Evolutionary conservation across 2,797 vertebrate genomes (phyloP).

Genomic region (Enteromius paludinosus): DNA sequence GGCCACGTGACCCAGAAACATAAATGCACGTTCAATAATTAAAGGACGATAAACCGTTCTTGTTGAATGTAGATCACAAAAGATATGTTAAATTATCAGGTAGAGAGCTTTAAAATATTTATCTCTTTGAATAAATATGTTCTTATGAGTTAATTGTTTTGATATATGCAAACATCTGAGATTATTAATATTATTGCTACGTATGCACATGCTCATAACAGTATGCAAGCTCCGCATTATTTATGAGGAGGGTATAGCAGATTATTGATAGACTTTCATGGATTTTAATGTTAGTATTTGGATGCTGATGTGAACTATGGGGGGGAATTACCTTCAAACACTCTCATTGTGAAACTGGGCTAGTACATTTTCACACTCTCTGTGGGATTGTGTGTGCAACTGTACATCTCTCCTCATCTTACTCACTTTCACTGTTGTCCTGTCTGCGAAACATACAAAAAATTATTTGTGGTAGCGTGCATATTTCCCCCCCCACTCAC

Average conservation of each 20-base stretch:
- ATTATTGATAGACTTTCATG: background rate
- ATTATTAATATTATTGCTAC: background rate
- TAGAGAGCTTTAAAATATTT: background rate
- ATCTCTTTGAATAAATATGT: background rate
- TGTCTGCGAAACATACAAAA: constrained; percentile 5
- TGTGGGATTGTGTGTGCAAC: constrained; percentile 7
- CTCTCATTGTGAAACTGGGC: constrained; percentile 35
- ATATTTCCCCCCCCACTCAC: constrained; percentile 17
- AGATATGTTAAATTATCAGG: background rate
- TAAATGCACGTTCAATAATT: background rate
- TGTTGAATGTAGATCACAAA: background rate
- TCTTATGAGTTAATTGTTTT: constrained; percentile 11
- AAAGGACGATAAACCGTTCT: background rate
- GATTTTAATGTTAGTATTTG: background rate
- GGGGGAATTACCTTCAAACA: background rate
- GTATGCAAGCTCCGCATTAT: background rate
- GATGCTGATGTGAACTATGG: background rate
- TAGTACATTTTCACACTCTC: background rate
- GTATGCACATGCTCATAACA: background rate
- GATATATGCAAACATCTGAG: background rate
- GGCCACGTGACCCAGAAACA: background rate
- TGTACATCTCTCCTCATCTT: background rate
- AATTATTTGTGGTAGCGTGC: constrained; percentile 1
- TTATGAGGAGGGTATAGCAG: background rate
- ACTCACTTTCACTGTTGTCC: constrained; percentile 11